phyloP scores from a whole-genome alignment of 2,113 vertebrate genomes.

The Gobio gobio region DNA sequence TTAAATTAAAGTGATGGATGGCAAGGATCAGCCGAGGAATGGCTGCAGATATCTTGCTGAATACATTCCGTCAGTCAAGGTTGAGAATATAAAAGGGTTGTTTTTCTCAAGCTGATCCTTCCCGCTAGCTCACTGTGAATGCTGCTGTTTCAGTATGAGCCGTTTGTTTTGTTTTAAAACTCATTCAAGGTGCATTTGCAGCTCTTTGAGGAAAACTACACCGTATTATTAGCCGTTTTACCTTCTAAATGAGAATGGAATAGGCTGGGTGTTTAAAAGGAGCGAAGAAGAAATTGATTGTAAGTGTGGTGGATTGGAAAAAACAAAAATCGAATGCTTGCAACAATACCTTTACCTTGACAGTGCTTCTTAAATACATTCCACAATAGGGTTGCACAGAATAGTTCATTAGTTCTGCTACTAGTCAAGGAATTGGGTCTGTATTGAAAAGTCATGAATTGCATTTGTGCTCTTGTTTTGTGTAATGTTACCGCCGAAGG shows the following conservation, averaged over 20 bases:
- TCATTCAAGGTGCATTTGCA: neutral
- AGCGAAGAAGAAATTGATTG: slow-evolving; percentile 4
- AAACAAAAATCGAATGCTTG: neutral
- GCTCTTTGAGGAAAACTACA: neutral
- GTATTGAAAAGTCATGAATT: neutral
- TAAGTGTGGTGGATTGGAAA: neutral
- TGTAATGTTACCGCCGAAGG: neutral
- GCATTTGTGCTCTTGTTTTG: neutral
- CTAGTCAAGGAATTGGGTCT: neutral
- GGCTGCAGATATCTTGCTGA: neutral
- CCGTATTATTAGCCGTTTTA: neutral
- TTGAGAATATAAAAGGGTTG: neutral
- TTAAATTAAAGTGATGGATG: slow-evolving; percentile 40
- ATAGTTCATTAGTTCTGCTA: neutral
- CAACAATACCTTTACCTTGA: neutral
- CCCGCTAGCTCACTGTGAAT: neutral
- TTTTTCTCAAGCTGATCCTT: neutral
- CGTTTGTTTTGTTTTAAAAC: neutral
- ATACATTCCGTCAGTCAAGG: slow-evolving; percentile 4
- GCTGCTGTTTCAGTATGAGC: neutral
- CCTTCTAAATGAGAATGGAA: neutral
- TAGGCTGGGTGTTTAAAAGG: neutral
- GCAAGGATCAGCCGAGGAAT: neutral
- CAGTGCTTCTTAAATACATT: neutral
- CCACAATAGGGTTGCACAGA: neutral